Evolutionary conservation across 1,140 invertebrate genomes (phyloP).

Genomic region (Papilio machaon): DNA sequence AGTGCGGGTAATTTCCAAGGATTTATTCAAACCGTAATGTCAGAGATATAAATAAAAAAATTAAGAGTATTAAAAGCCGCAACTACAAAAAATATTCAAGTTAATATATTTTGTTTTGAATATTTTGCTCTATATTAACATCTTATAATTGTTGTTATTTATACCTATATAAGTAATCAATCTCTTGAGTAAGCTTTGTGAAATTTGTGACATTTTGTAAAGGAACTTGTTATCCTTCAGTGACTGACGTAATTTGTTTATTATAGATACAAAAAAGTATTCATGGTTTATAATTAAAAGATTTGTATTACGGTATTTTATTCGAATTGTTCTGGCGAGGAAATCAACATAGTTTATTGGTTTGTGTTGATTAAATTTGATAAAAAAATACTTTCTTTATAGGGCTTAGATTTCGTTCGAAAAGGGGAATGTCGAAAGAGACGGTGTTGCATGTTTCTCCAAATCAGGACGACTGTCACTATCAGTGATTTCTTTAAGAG

Average conservation of each 20-base stretch:
- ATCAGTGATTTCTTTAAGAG: too few relatives aligned
- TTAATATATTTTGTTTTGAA: neutral
- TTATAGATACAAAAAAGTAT: neutral
- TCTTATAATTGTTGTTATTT: neutral
- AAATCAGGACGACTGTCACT: too few relatives aligned
- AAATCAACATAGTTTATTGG: neutral
- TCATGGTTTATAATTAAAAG: neutral
- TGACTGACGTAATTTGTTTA: neutral
- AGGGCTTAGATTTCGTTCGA: too few relatives aligned
- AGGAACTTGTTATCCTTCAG: slow-evolving; percentile 8
- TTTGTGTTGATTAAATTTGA: neutral
- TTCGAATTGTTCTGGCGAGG: neutral
- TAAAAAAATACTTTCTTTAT: too few relatives aligned
- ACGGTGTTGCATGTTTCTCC: too few relatives aligned
- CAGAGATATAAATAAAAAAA: neutral
- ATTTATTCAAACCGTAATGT: neutral
- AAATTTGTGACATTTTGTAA: neutral
- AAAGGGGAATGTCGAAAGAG: too few relatives aligned
- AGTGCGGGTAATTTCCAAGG: slow-evolving; percentile 2
- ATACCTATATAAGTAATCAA: neutral
- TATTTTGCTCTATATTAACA: neutral
- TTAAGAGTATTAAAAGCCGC: neutral
- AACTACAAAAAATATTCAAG: neutral
- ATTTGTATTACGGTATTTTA: neutral
- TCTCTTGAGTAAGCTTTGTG: neutral